Conservation (phyloP, 2,113 vertebrate species). For the Brachyhypopomus gauderio region DNA sequence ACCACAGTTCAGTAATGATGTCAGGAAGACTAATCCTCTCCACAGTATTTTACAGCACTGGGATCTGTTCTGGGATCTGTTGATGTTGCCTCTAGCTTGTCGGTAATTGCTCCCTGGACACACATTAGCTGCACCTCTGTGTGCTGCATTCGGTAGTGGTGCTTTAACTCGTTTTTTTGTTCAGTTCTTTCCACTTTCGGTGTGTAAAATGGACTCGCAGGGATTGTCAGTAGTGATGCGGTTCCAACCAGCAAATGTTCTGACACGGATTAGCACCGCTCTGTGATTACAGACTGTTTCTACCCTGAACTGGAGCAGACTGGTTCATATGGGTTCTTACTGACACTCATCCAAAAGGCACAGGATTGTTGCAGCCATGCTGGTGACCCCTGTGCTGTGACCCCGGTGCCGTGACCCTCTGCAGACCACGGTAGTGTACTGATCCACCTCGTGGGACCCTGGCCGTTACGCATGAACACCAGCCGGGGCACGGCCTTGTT, state of each 20-base stretch:
- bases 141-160: neutral
- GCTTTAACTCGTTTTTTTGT: neutral
- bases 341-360: neutral
- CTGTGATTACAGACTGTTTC: neutral
- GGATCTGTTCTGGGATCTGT: conserved; percentile 26
- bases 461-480: neutral
- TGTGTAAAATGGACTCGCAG: neutral
- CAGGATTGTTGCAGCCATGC: neutral
- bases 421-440: too few species aligned
- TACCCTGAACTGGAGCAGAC: too few species aligned
- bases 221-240: neutral
- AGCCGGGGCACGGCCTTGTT: too few species aligned
- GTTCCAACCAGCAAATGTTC: neutral
- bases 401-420: too few species aligned
- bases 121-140: conserved; percentile 6
- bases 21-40: conserved; percentile 48
- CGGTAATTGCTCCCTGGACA: conserved; percentile 46
- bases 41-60: conserved; percentile 9
- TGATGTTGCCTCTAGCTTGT: conserved; percentile 38
- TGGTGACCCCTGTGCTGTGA: neutral
- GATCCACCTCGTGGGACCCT: too few species aligned
- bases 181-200: neutral
- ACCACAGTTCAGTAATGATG: conserved; percentile 28
- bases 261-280: neutral
- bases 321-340: too few species aligned